Evolutionary conservation across 2,113 vertebrate species (phyloP), one percentile per base, ranked within the genome.

Genomic region (Dryoscopus gambensis): DNA sequence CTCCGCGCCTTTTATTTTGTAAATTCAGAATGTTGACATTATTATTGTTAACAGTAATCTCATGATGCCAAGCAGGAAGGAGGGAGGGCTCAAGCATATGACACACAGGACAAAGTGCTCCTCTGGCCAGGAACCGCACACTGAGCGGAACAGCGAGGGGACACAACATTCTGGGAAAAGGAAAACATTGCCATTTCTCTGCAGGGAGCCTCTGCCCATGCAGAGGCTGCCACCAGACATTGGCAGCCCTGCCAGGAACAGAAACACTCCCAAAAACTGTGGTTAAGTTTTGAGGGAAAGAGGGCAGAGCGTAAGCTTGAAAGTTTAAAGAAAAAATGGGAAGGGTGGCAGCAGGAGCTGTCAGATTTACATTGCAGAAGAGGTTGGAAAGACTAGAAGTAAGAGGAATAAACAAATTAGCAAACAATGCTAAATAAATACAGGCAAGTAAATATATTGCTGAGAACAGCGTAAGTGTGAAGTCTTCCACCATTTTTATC

Each of bases 31-130:
- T 71, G 65, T 65, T 95, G 90, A 63, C 57, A 16, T 82, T 77
- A 21, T 68, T 57, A 76, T 73, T 84, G 62, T 87, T 53, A 90
- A 42, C 77, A 80, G 82, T 31, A 93, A 91, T 76, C 87, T 94
- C 53, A 37, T 44, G 75, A 70, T 95, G 44, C 47, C n/a, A 53
- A 87, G 90, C 88, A 96, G 95, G 86, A 92, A 91, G 84, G 47
- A 21, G 9, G 56, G 74, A 90, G 75, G 92, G 85, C 67, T 94
- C 42, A 33, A 46, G 56, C 11, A 12, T 79, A n/a, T 88, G 84
- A 90, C 84, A 91, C 77, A 52, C 0, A 7, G 67, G 88, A 93
- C 85, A 95, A 73, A 95, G 69, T 20, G 24, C 85, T 93, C 22
- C 50, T n/a, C 44, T 53, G 92, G 88, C 62, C 88, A 93, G 93